Conservation (phyloP, 1,140 invertebrate species). For the Euwallacea fornicatus region DNA sequence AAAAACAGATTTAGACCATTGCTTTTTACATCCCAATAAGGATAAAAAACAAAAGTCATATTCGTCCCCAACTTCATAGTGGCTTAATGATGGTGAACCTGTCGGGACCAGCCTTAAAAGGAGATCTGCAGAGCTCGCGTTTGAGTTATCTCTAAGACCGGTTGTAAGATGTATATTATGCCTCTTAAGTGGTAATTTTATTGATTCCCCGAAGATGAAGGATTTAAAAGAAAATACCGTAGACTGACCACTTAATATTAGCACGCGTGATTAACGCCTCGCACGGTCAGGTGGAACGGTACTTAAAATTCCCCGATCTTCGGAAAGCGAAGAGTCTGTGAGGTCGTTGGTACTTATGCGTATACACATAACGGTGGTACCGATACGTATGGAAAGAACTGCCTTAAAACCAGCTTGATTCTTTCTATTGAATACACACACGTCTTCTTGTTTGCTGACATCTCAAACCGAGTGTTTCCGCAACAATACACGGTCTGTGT, state of each 20-base stretch:
- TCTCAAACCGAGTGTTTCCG: conserved; percentile 17
- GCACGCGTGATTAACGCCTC: conserved; percentile 10
- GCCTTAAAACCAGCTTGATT: conserved; percentile 21
- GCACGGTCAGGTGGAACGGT: conserved; percentile 3
- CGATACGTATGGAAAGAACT: conserved; percentile 10
- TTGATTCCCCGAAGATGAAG: too few relatives aligned
- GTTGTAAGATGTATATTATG: too few relatives aligned
- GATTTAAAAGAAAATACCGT: too few relatives aligned
- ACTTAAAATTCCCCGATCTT: conserved; percentile 21
- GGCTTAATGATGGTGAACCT: too few relatives aligned
- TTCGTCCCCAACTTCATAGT: too few relatives aligned
- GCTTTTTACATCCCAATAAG: too few relatives aligned
- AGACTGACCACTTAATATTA: background rate
- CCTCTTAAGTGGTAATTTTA: too few relatives aligned
- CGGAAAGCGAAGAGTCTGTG: conserved; percentile 13
- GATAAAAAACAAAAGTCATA: too few relatives aligned
- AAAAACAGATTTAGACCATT: too few relatives aligned
- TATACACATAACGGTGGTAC: conserved; percentile 23
- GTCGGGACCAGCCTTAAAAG: too few relatives aligned
- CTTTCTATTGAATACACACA: conserved; percentile 15
- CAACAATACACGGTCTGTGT: conserved; percentile 8
- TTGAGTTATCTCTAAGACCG: too few relatives aligned
- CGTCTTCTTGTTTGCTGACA: conserved; percentile 10
- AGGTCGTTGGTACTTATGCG: conserved; percentile 26
- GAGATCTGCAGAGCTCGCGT: too few relatives aligned